Conservation (phyloP, 2,797 vertebrate species). For the Mormyrops boulengeri region DNA sequence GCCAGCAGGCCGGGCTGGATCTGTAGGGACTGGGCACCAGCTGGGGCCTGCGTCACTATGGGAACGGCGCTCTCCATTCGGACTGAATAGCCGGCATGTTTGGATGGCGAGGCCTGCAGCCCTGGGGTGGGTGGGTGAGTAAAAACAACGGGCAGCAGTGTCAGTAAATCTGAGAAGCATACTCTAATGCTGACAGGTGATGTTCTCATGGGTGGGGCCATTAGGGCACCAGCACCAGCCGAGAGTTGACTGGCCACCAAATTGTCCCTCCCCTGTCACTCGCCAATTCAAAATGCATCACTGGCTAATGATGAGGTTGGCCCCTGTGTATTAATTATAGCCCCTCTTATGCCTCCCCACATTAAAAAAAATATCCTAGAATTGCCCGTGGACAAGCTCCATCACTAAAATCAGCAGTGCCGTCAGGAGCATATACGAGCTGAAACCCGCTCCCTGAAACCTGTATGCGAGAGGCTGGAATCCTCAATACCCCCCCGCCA, state of each 20-base stretch:
- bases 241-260: background rate
- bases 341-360: background rate
- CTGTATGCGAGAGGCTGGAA: background rate
- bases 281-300: background rate
- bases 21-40: constrained; percentile 89
- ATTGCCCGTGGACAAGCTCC: background rate
- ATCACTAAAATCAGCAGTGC: background rate
- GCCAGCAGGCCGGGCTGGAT: constrained; percentile 93
- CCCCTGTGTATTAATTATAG: background rate
- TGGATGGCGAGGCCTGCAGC: constrained; percentile 92
- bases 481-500: background rate
- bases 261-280: background rate
- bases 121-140: constrained; percentile 55
- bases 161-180: background rate
- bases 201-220: background rate
- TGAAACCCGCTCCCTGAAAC: background rate
- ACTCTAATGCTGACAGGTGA: background rate
- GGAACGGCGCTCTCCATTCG: constrained; percentile 97
- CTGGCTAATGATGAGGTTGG: background rate
- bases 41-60: constrained; percentile 95
- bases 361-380: background rate
- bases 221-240: background rate
- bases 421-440: background rate
- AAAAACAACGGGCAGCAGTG: background rate
- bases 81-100: constrained; percentile 94